phyloP scores from a whole-genome alignment of 2,113 vertebrate species.

The Polyodon spathula region DNA sequence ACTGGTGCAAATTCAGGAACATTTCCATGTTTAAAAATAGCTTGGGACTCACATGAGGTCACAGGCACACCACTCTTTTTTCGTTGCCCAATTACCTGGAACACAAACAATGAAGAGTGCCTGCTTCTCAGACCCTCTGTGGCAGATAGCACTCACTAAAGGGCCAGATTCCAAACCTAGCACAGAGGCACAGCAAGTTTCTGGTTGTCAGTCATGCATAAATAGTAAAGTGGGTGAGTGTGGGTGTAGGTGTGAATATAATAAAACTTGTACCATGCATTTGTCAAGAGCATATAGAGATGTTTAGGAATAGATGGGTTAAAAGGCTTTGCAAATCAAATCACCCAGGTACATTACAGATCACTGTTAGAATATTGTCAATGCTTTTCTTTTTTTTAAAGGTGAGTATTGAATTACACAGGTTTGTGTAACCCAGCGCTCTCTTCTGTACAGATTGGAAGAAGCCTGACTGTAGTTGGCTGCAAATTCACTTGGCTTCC shows the following conservation, averaged over 20 bases:
- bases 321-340: conserved; percentile 6
- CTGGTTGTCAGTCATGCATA: conserved; percentile 3
- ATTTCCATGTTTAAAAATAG: background rate
- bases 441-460: too few species aligned
- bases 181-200: conserved; percentile 3
- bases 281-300: background rate
- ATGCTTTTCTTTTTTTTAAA: too few species aligned
- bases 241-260: background rate
- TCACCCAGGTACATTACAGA: too few species aligned
- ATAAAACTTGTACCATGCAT: background rate
- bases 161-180: background rate
- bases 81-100: conserved; percentile 2
- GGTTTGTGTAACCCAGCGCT: too few species aligned
- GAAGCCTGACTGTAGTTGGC: too few species aligned
- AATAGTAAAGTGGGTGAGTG: background rate
- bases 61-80: background rate
- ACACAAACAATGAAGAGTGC: too few species aligned
- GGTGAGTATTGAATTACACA: too few species aligned
- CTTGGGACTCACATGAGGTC: background rate
- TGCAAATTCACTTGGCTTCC: too few species aligned
- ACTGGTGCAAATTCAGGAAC: background rate
- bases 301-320: conserved; percentile 38
- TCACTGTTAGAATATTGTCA: too few species aligned
- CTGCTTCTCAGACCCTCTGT: too few species aligned
- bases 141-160: background rate